These are phyloP conservation scores for Euplexia lucipara DNA, from an alignment of 2,888 invertebrate genomes.

Conservation along the genomic window DNA sequence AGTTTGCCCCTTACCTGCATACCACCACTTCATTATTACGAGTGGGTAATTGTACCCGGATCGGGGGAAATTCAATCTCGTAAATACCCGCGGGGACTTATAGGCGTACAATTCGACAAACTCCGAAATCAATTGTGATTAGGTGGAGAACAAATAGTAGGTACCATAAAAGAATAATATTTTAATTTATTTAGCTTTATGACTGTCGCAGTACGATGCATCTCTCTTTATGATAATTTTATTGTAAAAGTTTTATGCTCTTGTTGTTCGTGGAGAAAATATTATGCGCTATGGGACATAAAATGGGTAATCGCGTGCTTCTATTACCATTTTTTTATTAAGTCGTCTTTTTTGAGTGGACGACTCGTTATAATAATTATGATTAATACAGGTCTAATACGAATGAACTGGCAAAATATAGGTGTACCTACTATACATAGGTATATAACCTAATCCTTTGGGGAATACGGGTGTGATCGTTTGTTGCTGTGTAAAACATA, in stretches of 20 bases:
- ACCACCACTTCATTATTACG: conserved; percentile 31
- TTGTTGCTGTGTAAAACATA: too few relatives aligned
- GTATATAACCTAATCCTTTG: too few relatives aligned
- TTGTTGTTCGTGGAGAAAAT: conserved; percentile 16
- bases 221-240: conserved; percentile 37
- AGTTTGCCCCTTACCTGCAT: conserved; percentile 16
- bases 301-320: conserved; percentile 13
- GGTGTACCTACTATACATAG: too few relatives aligned
- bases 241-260: conserved; percentile 22
- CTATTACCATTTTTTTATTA: conserved; percentile 13
- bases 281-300: conserved; percentile 14
- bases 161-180: not conserved
- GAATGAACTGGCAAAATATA: too few relatives aligned
- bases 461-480: too few relatives aligned
- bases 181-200: conserved; percentile 8
- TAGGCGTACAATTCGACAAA: conserved; percentile 21
- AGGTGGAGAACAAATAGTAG: conserved; percentile 3
- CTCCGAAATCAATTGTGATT: conserved; percentile 21
- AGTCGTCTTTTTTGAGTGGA: not conserved
- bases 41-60: conserved; percentile 28
- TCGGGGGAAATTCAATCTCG: conserved; percentile 19
- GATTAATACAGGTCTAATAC: too few relatives aligned
- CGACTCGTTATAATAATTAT: not conserved
- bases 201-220: conserved; percentile 1
- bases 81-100: conserved; percentile 23